Evolutionary conservation across 2,113 vertebrate species (phyloP), one percentile per base, ranked within the genome.

Genomic region (Taurulus bubalis): DNA sequence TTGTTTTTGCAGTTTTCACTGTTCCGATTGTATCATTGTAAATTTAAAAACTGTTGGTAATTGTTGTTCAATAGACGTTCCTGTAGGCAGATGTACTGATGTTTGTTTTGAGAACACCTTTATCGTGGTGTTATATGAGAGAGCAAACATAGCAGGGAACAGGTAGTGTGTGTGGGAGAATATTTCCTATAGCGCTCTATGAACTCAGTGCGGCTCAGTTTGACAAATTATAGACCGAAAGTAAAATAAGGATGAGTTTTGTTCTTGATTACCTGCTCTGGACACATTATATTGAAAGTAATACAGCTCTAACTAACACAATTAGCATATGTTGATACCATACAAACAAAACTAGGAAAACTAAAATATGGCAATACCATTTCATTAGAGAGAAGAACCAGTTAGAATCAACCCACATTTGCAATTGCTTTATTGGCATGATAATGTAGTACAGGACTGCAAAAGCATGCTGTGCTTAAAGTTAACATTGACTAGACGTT

Each of bases 1-100:
- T 63, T 53, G 51, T 73, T 86, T 87, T 74, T 59, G 22, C 11
- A 55, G 53, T 87, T 81, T 67, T 60, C 22, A 32, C 9, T 67
- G 14, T 75, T 71, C 0, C 2, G 8, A 14, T 76, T 80, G 32
- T 42, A 2, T 18, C 11, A 53, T 60, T 47, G 5, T 12, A 20
- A n/a, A 26, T 45, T 16, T 8, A 18, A 38, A 71, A 49, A 47
- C 32, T 11, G 11, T 15, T 40, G 8, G 10, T 38, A 28, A 14
- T 56, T n/a, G 42, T 63, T 75, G 10, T 62, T 18, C 15, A 5
- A 20, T 4, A 18, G n/a, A 74, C n/a, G 5, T 14, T 36, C 24
- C 55, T 16, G 18, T 4, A 15, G 45, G 14, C 34, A 24, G 6
- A 60, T 60, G 34, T 40, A 22, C 56, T 26, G 53, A 34, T 47